Evolutionary conservation across 2,113 vertebrate species (phyloP).

Genomic region (Lycocorax pyrrhopterus): DNA sequence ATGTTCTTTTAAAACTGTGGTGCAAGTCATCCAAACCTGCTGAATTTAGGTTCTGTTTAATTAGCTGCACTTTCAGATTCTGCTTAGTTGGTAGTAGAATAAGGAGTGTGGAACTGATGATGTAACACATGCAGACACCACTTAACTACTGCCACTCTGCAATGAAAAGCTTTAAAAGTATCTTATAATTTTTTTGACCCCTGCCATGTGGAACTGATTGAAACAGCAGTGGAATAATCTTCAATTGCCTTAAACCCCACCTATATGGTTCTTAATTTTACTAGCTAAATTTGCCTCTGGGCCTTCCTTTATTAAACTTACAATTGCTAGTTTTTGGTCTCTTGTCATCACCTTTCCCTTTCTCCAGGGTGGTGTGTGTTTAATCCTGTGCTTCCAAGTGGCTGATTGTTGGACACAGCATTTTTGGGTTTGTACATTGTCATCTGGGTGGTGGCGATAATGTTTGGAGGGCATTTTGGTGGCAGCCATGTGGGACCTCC

Average conservation of each 20-base stretch:
- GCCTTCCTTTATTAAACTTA: neutral
- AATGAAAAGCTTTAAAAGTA: neutral
- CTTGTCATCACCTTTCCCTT: slow-evolving; percentile 12
- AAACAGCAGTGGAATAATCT: neutral
- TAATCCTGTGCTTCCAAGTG: neutral
- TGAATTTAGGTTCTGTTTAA: slow-evolving; percentile 46
- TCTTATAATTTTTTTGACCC: neutral
- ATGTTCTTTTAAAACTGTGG: slow-evolving; percentile 11
- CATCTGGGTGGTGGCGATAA: neutral
- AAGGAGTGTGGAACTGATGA: neutral
- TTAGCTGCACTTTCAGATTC: slow-evolving; percentile 11
- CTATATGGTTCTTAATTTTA: neutral
- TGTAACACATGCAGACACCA: neutral
- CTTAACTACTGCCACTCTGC: neutral
- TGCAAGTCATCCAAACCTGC: neutral
- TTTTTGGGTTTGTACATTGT: neutral
- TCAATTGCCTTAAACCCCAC: neutral
- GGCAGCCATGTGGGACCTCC: neutral
- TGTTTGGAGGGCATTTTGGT: neutral
- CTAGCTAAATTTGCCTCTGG: neutral
- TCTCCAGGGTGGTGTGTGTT: neutral
- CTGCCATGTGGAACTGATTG: neutral
- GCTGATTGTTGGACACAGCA: neutral
- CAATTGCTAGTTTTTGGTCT: neutral
- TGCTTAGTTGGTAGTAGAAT: slow-evolving; percentile 6